phyloP scores from a whole-genome alignment of 2,888 invertebrate species.

The Fissipunctia ypsillon region DNA sequence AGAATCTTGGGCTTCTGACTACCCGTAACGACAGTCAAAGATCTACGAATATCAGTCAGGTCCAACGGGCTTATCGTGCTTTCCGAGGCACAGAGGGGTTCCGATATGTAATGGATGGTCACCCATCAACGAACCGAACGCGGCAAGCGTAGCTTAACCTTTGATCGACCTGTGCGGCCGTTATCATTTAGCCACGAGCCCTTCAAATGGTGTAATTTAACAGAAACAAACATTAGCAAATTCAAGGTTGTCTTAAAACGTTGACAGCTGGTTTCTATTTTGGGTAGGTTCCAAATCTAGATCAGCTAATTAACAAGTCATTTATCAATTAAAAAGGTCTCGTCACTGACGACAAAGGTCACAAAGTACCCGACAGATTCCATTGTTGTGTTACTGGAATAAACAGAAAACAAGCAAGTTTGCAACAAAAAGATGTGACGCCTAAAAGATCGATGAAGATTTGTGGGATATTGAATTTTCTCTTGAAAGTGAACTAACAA shows the following conservation, averaged over 20 bases:
- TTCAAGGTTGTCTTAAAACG: background rate
- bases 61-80: no score
- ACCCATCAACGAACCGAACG: no score
- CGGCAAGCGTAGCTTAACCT: no score
- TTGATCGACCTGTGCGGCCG: no score
- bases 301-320: constrained; percentile 40
- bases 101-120: no score
- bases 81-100: no score
- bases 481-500: constrained; percentile 78
- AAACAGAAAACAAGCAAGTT: constrained; percentile 57
- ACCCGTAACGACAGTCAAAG: no score
- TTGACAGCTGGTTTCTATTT: constrained; percentile 8
- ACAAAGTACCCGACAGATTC: constrained; percentile 40
- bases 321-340: constrained; percentile 39
- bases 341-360: constrained; percentile 35
- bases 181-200: no score
- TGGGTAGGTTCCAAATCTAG: background rate
- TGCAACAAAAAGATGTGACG: constrained; percentile 70
- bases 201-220: no score
- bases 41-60: no score
- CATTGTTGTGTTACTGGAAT: constrained; percentile 60
- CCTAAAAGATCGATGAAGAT: constrained; percentile 77
- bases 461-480: constrained; percentile 80
- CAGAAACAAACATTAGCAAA: background rate
- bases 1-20: no score